Conservation (phyloP, 2,888 invertebrate species). For the Caenorhabditis angaria region DNA sequence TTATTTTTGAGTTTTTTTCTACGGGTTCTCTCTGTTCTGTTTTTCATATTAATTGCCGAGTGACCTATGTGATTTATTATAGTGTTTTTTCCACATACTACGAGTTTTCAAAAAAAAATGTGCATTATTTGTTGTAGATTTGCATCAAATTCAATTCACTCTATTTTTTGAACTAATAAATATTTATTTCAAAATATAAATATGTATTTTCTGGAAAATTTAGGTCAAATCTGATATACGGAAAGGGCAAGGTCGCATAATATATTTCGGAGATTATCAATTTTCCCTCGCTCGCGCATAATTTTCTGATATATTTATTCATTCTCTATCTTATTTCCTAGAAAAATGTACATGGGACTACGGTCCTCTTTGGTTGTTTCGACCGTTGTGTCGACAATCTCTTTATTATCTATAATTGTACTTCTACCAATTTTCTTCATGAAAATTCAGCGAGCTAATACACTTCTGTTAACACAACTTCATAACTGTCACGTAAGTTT, state of each 20-base stretch:
- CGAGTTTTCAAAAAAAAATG: not conserved
- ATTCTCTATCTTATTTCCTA: not conserved
- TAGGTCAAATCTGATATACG: not conserved
- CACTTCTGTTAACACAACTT: slow-evolving; percentile 51
- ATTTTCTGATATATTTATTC: not conserved
- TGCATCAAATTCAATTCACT: no score
- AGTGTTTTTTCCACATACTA: not conserved
- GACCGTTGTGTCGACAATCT: slow-evolving; percentile 50
- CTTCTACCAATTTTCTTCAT: slow-evolving; percentile 52
- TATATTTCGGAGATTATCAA: no score
- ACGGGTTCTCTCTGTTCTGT: slow-evolving; percentile 5
- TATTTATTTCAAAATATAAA: no score
- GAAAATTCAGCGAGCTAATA: slow-evolving; percentile 52
- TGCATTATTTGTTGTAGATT: not conserved
- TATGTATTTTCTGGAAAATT: not conserved
- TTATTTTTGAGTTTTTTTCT: slow-evolving; percentile 6
- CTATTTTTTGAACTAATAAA: not conserved
- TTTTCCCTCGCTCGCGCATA: no score
- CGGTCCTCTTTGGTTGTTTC: slow-evolving; percentile 31
- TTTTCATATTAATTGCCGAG: not conserved
- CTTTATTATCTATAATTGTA: slow-evolving; percentile 44
- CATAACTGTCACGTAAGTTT: slow-evolving; percentile 51
- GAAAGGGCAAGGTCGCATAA: not conserved
- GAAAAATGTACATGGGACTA: not conserved
- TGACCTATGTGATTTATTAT: not conserved